A percentile compares a stretch with the other conserved stretches of the same genome.
phyloP scores from a whole-genome alignment of 1,140 invertebrate species.

The Ditylenchus dipsaci region DNA sequence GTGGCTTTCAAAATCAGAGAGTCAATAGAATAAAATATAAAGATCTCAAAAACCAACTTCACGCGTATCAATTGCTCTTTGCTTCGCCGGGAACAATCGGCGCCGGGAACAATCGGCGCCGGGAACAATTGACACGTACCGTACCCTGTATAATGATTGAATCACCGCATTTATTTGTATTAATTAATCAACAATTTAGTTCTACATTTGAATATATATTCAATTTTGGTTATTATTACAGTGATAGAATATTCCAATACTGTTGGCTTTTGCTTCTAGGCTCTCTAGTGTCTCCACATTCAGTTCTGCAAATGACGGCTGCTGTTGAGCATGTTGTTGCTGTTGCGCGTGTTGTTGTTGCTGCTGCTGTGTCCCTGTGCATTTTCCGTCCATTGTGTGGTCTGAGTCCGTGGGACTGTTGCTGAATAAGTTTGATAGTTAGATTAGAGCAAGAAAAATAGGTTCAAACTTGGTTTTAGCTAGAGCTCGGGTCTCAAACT shows the following conservation, averaged over 20 bases:
- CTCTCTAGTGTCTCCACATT: background rate
- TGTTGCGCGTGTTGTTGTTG: background rate
- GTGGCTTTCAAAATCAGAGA: too few species aligned
- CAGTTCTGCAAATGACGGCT: background rate
- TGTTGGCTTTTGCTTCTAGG: background rate
- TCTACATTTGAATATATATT: background rate
- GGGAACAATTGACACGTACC: too few species aligned
- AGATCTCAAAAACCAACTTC: too few species aligned
- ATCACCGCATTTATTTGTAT: too few species aligned
- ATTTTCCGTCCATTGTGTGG: background rate
- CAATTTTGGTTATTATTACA: slow-evolving; percentile 1
- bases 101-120: too few species aligned
- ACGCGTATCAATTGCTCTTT: too few species aligned
- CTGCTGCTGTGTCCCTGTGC: background rate
- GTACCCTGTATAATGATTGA: too few species aligned
- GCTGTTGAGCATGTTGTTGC: background rate
- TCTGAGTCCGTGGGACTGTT: background rate
- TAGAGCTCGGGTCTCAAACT: too few species aligned
- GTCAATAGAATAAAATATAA: too few species aligned
- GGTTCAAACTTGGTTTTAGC: too few species aligned
- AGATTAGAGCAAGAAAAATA: background rate
- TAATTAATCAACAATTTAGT: too few species aligned
- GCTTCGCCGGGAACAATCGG: too few species aligned
- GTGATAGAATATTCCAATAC: background rate
- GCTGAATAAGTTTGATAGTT: background rate